Percentiles rank a stretch among this genome's conserved stretches.
phyloP scores from a whole-genome alignment of 2,113 vertebrate genomes.

The Eubucco bourcierii region DNA sequence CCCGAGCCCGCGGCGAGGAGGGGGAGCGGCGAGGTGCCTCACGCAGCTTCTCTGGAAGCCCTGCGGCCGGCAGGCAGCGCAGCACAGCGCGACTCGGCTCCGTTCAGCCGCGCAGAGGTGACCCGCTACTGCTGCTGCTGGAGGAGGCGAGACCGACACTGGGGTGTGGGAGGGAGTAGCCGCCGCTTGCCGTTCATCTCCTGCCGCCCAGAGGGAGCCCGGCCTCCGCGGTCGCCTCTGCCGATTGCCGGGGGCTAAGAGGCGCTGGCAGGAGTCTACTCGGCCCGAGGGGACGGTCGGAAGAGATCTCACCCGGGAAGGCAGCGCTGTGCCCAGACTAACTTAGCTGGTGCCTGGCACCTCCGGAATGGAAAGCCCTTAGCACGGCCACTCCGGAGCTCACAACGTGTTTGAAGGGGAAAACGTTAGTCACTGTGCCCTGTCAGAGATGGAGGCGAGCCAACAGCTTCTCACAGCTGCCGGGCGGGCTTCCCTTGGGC shows the following conservation, averaged over 20 bases:
- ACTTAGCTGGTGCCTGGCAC: fast-evolving
- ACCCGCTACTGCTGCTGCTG: conserved; percentile 23
- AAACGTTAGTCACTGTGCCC: no score
- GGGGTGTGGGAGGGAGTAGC: conserved; percentile 38
- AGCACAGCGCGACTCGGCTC: not conserved
- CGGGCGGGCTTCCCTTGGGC: not conserved
- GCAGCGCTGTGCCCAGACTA: not conserved
- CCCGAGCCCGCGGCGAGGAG: not conserved
- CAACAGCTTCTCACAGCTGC: not conserved
- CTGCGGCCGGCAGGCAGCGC: not conserved
- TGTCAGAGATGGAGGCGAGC: not conserved
- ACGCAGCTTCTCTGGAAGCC: not conserved
- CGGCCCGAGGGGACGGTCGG: not conserved
- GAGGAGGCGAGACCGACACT: conserved; percentile 26
- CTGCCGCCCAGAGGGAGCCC: conserved; percentile 58
- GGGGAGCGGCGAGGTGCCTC: not conserved
- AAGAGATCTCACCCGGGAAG: fast-evolving
- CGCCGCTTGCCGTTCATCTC: conserved; percentile 51
- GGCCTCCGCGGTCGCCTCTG: conserved; percentile 1
- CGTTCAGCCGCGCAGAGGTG: conserved; percentile 13
- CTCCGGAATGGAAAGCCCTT: not conserved
- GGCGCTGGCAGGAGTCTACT: not conserved
- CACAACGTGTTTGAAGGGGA: fast-evolving
- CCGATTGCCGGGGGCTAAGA: not conserved
- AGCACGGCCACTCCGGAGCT: not conserved